phyloP scores from a whole-genome alignment of 37 sponge, comb jelly and placozoan species.

The Axinella damicornis region DNA sequence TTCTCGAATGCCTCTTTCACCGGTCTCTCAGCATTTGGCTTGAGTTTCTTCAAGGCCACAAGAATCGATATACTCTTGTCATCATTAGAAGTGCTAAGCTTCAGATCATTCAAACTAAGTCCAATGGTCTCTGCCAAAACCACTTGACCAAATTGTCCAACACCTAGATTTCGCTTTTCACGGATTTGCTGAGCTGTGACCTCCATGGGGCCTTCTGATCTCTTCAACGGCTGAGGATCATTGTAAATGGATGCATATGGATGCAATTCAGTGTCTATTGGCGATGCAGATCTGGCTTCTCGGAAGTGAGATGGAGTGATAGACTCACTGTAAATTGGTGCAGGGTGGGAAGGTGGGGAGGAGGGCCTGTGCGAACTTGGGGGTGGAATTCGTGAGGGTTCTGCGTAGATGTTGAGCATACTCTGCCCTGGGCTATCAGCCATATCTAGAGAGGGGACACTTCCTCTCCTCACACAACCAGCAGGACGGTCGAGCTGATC shows the following conservation, averaged over 20 bases:
- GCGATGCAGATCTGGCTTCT: background rate
- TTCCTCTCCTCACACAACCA: background rate
- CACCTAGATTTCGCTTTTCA: conserved; percentile 40
- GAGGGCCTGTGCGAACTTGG: conserved; percentile 32
- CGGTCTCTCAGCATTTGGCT: conserved; percentile 36
- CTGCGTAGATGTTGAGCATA: conserved; percentile 50
- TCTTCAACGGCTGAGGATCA: conserved; percentile 54
- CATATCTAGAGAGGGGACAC: background rate
- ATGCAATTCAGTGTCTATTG: background rate
- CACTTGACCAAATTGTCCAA: conserved; percentile 71
- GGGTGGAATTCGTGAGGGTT: conserved; percentile 15
- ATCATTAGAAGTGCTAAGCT: conserved; percentile 17
- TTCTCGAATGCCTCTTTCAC: conserved; percentile 50
- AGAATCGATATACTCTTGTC: conserved; percentile 36
- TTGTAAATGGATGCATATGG: conserved; percentile 51
- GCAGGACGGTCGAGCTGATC: conserved; percentile 20
- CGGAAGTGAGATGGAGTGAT: conserved; percentile 8
- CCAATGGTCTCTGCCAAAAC: conserved; percentile 53
- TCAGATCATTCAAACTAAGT: conserved; percentile 55
- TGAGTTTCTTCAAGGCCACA: conserved; percentile 77
- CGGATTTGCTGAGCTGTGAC: conserved; percentile 11
- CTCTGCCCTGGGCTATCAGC: background rate
- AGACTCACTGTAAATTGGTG: conserved; percentile 29
- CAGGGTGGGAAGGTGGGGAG: background rate
- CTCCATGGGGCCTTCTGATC: conserved; percentile 42